Evolutionary conservation across 1,140 invertebrate species (phyloP).

Genomic region (Alviniconcha marisindica): DNA sequence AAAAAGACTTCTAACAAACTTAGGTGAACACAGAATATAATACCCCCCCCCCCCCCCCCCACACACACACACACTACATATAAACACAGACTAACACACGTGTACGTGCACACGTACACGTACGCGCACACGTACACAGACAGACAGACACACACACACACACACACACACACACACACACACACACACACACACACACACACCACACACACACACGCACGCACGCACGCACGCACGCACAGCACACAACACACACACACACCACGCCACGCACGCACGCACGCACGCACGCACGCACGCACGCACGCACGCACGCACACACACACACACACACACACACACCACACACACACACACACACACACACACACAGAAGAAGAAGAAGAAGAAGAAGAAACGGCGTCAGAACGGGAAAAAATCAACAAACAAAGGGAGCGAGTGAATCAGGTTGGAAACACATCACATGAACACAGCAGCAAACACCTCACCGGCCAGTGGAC

Average conservation of each 20-base stretch:
- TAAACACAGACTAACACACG: not conserved
- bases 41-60: no score
- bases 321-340: slow-evolving; percentile 22
- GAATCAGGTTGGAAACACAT: no score
- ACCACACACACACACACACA: not conserved
- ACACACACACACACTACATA: no score
- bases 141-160: not conserved
- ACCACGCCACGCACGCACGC: not conserved
- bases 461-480: no score
- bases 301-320: not conserved
- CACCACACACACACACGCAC: not conserved
- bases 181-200: not conserved
- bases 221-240: not conserved
- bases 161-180: slow-evolving; percentile 2
- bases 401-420: no score
- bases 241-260: not conserved
- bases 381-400: not conserved
- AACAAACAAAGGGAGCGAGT: no score
- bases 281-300: not conserved
- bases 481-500: no score
- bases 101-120: not conserved
- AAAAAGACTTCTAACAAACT: no score
- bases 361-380: not conserved
- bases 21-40: no score
- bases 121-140: not conserved